These are phyloP conservation scores for Apamea sordens DNA, from an alignment of 2,888 invertebrate species.

Conservation along the genomic window DNA sequence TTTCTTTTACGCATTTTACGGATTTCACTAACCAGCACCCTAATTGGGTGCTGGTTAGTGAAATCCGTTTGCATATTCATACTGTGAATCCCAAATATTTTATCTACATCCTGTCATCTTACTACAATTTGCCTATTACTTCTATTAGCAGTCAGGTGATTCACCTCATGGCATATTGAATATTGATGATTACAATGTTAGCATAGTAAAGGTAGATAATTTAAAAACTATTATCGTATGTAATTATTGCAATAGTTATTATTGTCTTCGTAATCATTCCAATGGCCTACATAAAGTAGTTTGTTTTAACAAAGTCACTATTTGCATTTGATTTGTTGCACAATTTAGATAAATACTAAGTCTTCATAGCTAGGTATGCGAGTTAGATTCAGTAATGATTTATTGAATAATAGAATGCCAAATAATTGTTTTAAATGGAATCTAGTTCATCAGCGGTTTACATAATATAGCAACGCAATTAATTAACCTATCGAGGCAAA, in stretches of 20 bases:
- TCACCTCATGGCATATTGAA: constrained; percentile 7
- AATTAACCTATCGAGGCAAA: not conserved
- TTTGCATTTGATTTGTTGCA: constrained; percentile 35
- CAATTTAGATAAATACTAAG: constrained; percentile 38
- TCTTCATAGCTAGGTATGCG: not conserved
- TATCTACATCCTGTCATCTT: not conserved
- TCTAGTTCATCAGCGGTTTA: constrained; percentile 29
- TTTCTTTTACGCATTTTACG: no score
- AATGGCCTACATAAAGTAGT: constrained; percentile 73
- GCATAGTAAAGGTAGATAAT: not conserved
- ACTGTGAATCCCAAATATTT: not conserved
- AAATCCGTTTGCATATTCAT: not conserved
- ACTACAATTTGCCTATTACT: not conserved
- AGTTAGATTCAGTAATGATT: not conserved
- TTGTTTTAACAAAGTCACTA: constrained; percentile 33
- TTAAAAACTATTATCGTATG: not conserved
- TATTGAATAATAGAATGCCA: not conserved
- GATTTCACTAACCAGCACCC: no score
- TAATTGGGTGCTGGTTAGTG: not conserved
- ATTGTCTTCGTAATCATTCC: constrained; percentile 77
- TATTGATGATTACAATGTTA: constrained; percentile 6
- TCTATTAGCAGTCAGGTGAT: not conserved
- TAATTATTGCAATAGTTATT: constrained; percentile 14
- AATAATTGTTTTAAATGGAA: constrained; percentile 13
- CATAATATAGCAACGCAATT: constrained; percentile 2